Base-by-base conservation (phyloP, 1,140 invertebrate genomes). In the Lordiphosa stackelbergi region DNA sequence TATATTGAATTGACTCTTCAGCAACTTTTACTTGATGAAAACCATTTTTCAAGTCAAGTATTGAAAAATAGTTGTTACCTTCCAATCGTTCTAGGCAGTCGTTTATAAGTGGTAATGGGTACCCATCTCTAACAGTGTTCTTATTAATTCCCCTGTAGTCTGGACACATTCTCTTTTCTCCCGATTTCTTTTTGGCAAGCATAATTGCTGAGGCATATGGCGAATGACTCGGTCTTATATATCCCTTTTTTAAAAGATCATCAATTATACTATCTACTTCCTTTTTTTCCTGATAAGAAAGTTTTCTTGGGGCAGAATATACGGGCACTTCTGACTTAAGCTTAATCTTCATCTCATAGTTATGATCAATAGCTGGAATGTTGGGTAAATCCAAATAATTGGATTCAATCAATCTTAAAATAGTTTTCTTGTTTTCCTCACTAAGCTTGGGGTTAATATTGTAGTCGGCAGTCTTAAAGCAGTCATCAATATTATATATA, bases 171-270 rank as follows among this genome's bases (percentile, higher is more conserved):
- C 28, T 5, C 12, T 34, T 48, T 6, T 46, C 43, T 13, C 24
- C 24, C n/a, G 43, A 24, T 34, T 47, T 47, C 12, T 47, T 35
- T 8, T 34, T 47, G 8, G 31, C 45, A 34, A 47, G 12, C 3
- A 47, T 28, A 13, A 46, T 46, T 11, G 28, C 22, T 7, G 43
- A 46, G 4, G 43, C 12, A 28, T 34, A 46, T 8, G 22, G 24
- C 6, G 45, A 35, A 9, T 47, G 12, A 7, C 45, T 47, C 12
- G 45, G 45, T 13, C 28, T 47, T 34, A 47, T 47, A 9, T 13
- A 9, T 12, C 24, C 43, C 5, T 28, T 12, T 13, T 11, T 31
- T 7, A 46, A 12, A 11, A 11, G 11, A 28, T 48, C 46, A 1
- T 48, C 46, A 4, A 35, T 1, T 11, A 48, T 6, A n/a, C 1